phyloP scores from a whole-genome alignment of 2,113 vertebrate genomes.

The Chaenogobius annularis region DNA sequence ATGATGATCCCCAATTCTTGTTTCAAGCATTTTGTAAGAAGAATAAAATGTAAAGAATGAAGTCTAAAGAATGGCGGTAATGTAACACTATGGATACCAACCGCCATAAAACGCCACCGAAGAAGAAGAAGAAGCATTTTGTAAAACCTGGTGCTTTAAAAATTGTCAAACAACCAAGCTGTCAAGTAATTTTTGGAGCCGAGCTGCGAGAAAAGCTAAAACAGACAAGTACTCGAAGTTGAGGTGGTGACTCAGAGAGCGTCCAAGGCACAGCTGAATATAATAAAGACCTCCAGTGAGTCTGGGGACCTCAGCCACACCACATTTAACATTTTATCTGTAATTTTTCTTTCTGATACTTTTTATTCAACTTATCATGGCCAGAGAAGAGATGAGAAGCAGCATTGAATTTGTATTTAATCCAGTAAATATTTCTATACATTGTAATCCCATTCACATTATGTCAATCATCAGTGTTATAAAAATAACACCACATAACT shows the following conservation, averaged over 20 bases:
- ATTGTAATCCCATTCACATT: neutral
- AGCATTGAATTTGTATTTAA: neutral
- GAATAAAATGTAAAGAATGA: too few relatives aligned
- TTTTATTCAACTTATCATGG: constrained; percentile 2
- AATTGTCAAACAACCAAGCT: neutral
- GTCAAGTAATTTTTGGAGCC: neutral
- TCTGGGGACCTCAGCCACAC: constrained; percentile 40
- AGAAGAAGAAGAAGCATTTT: too few relatives aligned
- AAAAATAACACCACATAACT: too few relatives aligned
- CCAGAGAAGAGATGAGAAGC: neutral
- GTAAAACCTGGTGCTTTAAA: neutral
- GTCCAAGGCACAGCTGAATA: constrained; percentile 48
- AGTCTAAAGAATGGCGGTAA: too few relatives aligned
- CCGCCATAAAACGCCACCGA: too few relatives aligned
- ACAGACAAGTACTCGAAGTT: constrained; percentile 29
- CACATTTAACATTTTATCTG: constrained; percentile 18
- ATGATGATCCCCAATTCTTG: too few relatives aligned
- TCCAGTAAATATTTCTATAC: too few relatives aligned
- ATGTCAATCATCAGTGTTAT: too few relatives aligned
- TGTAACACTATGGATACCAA: too few relatives aligned
- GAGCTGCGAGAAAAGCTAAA: neutral
- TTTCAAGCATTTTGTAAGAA: neutral
- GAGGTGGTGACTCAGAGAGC: constrained; percentile 39
- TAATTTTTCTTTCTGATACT: constrained; percentile 17
- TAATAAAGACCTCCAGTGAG: constrained; percentile 48